A percentile compares a stretch with the other conserved stretches of the same genome.
phyloP scores from a whole-genome alignment of 2,888 invertebrate species.

The Sylvicola cinctus region DNA sequence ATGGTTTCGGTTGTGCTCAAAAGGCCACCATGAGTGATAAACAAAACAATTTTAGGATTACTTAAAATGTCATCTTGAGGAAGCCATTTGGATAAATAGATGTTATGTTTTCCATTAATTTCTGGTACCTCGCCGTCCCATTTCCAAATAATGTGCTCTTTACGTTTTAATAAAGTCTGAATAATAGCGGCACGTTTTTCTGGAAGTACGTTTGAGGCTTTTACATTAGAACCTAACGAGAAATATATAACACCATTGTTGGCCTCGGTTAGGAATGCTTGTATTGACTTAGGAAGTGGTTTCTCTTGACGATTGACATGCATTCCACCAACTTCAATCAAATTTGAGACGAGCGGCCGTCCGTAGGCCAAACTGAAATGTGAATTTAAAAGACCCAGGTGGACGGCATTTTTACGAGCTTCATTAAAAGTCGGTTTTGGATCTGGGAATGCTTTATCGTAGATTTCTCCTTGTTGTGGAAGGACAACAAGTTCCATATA shows the following conservation, averaged over 20 bases:
- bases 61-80: slow-evolving; percentile 34
- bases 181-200: slow-evolving; percentile 1
- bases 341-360: slow-evolving; percentile 17
- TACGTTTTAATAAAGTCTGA: too few species aligned
- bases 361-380: slow-evolving; percentile 20
- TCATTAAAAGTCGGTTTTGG: slow-evolving; percentile 10
- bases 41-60: slow-evolving; percentile 34
- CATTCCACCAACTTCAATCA: slow-evolving; percentile 22
- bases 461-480: slow-evolving; percentile 13
- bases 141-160: slow-evolving; percentile 31
- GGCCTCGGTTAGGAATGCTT: slow-evolving; percentile 14
- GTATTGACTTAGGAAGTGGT: slow-evolving; percentile 16
- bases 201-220: background rate
- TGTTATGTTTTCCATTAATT: too few species aligned
- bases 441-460: background rate
- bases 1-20: slow-evolving; percentile 40
- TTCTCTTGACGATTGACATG: slow-evolving; percentile 17
- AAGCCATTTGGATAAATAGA: too few species aligned
- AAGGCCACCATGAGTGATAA: slow-evolving; percentile 45
- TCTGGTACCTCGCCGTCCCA: too few species aligned
- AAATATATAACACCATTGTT: slow-evolving; percentile 17
- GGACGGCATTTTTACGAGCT: slow-evolving; percentile 15
- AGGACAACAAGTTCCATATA: slow-evolving; percentile 14
- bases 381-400: slow-evolving; percentile 17
- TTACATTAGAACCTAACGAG: slow-evolving; percentile 14